Percentiles rank a stretch among this genome's conserved stretches.
Evolutionary conservation across 2,888 invertebrate species (phyloP).

Genomic region (Sthenelais limicola): DNA sequence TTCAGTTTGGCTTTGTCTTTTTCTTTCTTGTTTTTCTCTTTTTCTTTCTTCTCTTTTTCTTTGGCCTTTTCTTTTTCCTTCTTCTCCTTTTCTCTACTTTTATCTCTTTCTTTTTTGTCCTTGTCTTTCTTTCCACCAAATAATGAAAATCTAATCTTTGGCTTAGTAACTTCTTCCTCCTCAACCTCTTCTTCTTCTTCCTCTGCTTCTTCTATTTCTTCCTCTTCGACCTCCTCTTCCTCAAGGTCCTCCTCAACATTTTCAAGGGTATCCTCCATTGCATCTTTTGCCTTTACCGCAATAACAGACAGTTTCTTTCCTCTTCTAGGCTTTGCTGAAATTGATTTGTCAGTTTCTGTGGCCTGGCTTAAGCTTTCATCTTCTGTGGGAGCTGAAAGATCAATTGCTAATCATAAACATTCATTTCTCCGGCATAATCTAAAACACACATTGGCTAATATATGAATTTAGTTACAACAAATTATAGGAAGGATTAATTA

Average conservation of each 20-base stretch:
- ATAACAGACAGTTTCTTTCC: no score
- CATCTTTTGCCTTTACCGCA: background rate
- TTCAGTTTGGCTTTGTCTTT: background rate
- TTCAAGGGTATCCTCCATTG: no score
- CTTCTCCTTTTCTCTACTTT: conserved; percentile 12
- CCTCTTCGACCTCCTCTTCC: conserved; percentile 4
- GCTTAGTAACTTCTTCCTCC: background rate
- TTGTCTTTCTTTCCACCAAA: conserved; percentile 20
- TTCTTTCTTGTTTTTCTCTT: conserved; percentile 11
- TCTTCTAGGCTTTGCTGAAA: background rate
- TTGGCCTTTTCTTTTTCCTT: conserved; percentile 7
- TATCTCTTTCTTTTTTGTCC: conserved; percentile 6
- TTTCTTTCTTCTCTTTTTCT: conserved; percentile 11
- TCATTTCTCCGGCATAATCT: no score
- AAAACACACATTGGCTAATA: no score
- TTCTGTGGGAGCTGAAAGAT: conserved; percentile 21
- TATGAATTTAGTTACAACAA: no score
- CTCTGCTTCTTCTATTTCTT: conserved; percentile 23
- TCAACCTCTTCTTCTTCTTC: conserved; percentile 26
- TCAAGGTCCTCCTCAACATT: conserved; percentile 26
- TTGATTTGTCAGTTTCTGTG: conserved; percentile 20
- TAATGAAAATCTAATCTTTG: background rate
- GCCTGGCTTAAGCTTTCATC: conserved; percentile 21
- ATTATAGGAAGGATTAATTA: no score
- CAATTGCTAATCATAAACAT: no score